A percentile compares a stretch with the other conserved stretches of the same genome.
These are phyloP conservation scores for Dasysyrphus tricinctus DNA, from an alignment of 2,888 invertebrate species.

Conservation along the genomic window DNA sequence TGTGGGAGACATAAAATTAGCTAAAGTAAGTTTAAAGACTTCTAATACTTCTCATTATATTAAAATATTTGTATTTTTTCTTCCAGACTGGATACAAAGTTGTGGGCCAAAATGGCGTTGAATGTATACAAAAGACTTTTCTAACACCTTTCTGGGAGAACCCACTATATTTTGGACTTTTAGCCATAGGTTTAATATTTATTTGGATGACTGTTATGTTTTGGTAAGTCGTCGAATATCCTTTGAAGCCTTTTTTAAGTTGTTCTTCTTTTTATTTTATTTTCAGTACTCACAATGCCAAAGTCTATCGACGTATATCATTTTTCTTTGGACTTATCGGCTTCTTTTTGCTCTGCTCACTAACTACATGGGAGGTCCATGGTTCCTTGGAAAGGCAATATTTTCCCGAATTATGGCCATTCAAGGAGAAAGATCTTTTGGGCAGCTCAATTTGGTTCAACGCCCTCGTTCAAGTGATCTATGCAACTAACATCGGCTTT, in stretches of 20 bases:
- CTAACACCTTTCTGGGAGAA: conserved; percentile 83
- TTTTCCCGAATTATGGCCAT: conserved; percentile 82
- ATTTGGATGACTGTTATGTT: conserved; percentile 81
- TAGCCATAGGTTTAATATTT: conserved; percentile 81
- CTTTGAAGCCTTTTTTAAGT: neutral
- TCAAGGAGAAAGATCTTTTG: conserved; percentile 77
- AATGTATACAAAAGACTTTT: conserved; percentile 82
- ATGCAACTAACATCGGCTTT: conserved; percentile 82
- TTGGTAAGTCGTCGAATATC: conserved; percentile 4
- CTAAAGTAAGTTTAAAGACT: conserved; percentile 77
- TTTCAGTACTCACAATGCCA: conserved; percentile 82
- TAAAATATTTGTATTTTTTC: neutral
- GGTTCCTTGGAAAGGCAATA: conserved; percentile 80
- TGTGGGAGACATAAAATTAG: conserved; percentile 80
- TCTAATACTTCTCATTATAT: neutral
- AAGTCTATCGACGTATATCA: conserved; percentile 81
- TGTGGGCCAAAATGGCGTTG: conserved; percentile 81
- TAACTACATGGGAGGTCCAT: conserved; percentile 82
- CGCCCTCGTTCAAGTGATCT: conserved; percentile 83
- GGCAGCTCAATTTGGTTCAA: conserved; percentile 83
- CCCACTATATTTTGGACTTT: conserved; percentile 82
- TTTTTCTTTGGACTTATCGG: conserved; percentile 81
- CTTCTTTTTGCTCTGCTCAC: conserved; percentile 79
- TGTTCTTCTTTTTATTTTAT: conserved; percentile 17
- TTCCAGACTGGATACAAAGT: conserved; percentile 80